These are phyloP conservation scores for Manduca sexta DNA, from an alignment of 1,140 invertebrate genomes.

Conservation along the genomic window DNA sequence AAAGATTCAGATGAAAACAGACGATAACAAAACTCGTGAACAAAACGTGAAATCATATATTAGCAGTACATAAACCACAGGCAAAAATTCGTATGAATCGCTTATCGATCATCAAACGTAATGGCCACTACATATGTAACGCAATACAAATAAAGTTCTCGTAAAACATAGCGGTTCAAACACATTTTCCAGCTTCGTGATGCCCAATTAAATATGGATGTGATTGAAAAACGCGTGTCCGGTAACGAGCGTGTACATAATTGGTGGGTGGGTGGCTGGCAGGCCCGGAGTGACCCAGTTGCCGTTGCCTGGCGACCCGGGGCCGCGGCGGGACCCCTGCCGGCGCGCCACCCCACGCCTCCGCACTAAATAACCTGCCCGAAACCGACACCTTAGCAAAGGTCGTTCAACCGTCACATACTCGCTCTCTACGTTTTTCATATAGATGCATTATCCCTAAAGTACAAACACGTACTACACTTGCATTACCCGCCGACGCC, in stretches of 20 bases:
- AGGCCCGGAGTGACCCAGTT: constrained; percentile 68
- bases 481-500: too few species aligned
- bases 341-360: constrained; percentile 24
- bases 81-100: too few species aligned
- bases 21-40: too few species aligned
- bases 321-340: constrained; percentile 29
- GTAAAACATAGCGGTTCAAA: constrained; percentile 58
- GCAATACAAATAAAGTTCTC: constrained; percentile 56
- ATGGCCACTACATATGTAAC: constrained; percentile 5
- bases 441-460: background rate
- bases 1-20: too few species aligned
- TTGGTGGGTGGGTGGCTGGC: constrained; percentile 53
- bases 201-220: constrained; percentile 73
- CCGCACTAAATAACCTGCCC: constrained; percentile 68
- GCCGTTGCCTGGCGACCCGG: constrained; percentile 63
- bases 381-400: constrained; percentile 69
- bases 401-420: constrained; percentile 67
- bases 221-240: constrained; percentile 73
- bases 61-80: too few species aligned
- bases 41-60: too few species aligned
- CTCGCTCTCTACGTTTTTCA: constrained; percentile 33
- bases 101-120: too few species aligned
- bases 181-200: constrained; percentile 64
- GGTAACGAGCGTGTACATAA: constrained; percentile 72
- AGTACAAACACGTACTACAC: too few species aligned